These are phyloP conservation scores for Spicauda simplicius DNA, from an alignment of 2,888 invertebrate species.

Conservation along the genomic window DNA sequence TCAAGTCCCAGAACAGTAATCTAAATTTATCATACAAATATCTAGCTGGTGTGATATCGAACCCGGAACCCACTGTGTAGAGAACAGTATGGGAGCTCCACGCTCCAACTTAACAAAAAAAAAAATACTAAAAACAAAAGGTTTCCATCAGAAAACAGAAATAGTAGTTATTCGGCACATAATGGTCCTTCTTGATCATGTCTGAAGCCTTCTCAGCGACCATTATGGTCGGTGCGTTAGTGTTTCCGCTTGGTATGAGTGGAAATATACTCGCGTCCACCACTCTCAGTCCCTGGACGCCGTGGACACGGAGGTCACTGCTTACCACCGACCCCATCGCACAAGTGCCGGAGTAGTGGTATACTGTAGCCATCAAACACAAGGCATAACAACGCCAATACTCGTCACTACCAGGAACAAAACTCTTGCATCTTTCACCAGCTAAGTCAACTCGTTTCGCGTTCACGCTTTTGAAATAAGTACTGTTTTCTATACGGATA, in stretches of 20 bases:
- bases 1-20: too few species aligned
- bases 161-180: too few species aligned
- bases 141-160: too few species aligned
- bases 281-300: conserved; percentile 69
- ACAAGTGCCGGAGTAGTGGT: conserved; percentile 52
- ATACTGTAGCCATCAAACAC: conserved; percentile 47
- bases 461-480: conserved; percentile 8
- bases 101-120: too few species aligned
- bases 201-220: conserved; percentile 92
- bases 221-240: conserved; percentile 91
- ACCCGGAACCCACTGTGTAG: too few species aligned
- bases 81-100: too few species aligned
- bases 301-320: conserved; percentile 46
- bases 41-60: too few species aligned
- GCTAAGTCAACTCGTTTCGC: background rate
- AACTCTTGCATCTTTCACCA: background rate
- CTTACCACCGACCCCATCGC: conserved; percentile 55
- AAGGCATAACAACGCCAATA: conserved; percentile 51
- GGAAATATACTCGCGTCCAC: conserved; percentile 92
- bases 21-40: too few species aligned
- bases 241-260: conserved; percentile 89
- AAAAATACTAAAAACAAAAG: too few species aligned
- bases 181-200: conserved; percentile 84
- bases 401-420: conserved; percentile 9
- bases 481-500: conserved; percentile 6